phyloP scores from a whole-genome alignment of 1,140 invertebrate species.

The Drosophila gunungcola region DNA sequence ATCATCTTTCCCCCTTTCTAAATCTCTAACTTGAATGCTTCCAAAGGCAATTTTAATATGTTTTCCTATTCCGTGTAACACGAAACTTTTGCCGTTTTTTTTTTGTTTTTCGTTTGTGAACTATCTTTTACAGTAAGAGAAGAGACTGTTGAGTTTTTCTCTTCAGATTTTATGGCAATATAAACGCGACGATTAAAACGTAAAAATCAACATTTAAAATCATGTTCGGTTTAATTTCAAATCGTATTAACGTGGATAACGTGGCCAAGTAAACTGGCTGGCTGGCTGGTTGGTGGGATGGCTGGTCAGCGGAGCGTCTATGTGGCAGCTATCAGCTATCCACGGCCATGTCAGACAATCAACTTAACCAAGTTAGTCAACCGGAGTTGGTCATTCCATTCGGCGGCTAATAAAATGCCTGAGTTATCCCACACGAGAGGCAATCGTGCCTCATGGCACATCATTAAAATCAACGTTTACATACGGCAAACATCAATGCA shows the following conservation, averaged over 20 bases:
- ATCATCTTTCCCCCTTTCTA: conserved; percentile 17
- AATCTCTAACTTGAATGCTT: conserved; percentile 24
- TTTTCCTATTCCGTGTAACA: conserved; percentile 67
- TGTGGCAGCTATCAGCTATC: conserved; percentile 56
- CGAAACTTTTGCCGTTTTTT: conserved; percentile 50
- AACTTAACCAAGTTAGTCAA: conserved; percentile 83
- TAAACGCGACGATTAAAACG: conserved; percentile 82
- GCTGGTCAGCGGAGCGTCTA: conserved; percentile 53
- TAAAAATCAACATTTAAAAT: conserved; percentile 83
- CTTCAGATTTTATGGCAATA: conserved; percentile 77
- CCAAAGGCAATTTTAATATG: conserved; percentile 46
- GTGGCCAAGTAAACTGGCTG: conserved; percentile 58
- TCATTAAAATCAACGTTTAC: conserved; percentile 83
- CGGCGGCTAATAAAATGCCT: conserved; percentile 82
- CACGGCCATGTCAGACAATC: conserved; percentile 79
- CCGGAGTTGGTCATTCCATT: conserved; percentile 81
- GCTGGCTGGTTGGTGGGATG: conserved; percentile 16
- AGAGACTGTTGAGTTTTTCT: conserved; percentile 57
- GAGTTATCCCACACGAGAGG: conserved; percentile 74
- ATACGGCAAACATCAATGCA: conserved; percentile 79
- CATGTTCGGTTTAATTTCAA: conserved; percentile 81
- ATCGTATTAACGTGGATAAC: conserved; percentile 63
- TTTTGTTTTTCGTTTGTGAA: conserved; percentile 15
- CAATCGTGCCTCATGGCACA: conserved; percentile 64
- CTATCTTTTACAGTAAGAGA: conserved; percentile 45